Conservation (phyloP, 2,797 vertebrate species). For the Eulemur mongoz region DNA sequence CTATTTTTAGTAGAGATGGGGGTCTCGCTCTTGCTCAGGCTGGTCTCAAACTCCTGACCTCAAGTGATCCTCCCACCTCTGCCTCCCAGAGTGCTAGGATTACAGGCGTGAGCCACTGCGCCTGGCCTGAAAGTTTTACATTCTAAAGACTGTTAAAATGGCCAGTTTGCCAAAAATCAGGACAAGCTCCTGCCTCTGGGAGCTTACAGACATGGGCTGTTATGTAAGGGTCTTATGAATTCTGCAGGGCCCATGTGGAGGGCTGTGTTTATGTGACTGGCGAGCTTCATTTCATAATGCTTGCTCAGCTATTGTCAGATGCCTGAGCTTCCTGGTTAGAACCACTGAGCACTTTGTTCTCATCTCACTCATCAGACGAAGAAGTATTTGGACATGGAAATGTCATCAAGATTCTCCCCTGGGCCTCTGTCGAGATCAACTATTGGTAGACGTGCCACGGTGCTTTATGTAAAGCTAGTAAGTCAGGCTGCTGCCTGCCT, state of each 20-base stretch:
- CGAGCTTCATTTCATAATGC: accelerated
- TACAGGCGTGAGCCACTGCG: too few species aligned
- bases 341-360: neutral
- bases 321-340: neutral
- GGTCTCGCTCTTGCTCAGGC: too few species aligned
- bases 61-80: too few species aligned
- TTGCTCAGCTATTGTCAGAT: neutral
- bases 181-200: neutral
- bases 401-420: neutral
- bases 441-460: accelerated
- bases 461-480: neutral
- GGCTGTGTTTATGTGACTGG: accelerated
- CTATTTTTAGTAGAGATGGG: too few species aligned
- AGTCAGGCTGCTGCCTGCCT: neutral
- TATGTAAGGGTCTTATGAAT: neutral
- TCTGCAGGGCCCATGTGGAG: neutral
- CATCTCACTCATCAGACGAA: neutral
- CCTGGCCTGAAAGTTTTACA: neutral
- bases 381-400: neutral
- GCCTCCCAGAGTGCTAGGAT: too few species aligned
- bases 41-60: too few species aligned
- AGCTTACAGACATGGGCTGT: neutral
- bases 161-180: neutral
- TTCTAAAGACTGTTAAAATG: neutral
- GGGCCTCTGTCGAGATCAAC: accelerated